Percentiles rank a stretch among this genome's conserved stretches.
Conservation (phyloP, 2,888 invertebrate genomes). For the Harpalus rubripes region DNA sequence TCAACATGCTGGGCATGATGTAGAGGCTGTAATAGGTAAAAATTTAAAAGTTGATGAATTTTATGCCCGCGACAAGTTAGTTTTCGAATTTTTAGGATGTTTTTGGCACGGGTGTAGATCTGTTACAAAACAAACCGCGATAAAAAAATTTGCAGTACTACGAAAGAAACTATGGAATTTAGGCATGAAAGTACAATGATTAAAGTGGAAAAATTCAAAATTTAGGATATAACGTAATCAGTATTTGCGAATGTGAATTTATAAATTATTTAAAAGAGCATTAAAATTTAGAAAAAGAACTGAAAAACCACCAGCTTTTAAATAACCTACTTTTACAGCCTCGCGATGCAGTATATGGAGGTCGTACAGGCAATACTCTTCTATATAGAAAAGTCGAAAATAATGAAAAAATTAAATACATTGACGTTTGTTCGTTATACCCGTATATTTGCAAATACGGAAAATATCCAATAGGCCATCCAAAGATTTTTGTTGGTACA, state of each 20-base stretch:
- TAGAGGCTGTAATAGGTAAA: slow-evolving; percentile 53
- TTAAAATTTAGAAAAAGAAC: not conserved
- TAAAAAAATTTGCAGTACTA: not conserved
- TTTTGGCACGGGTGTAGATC: no score
- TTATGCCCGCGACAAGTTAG: not conserved
- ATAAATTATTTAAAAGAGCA: not conserved
- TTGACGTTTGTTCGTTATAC: not conserved
- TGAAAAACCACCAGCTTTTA: not conserved
- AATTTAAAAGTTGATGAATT: slow-evolving; percentile 15
- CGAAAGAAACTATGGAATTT: slow-evolving; percentile 41
- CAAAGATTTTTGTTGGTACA: slow-evolving; percentile 41
- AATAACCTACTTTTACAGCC: not conserved
- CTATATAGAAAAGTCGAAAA: no score
- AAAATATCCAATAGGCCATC: slow-evolving; percentile 36
- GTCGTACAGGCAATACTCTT: no score
- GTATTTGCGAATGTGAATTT: slow-evolving; percentile 23
- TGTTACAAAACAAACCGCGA: no score
- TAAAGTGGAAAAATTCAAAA: slow-evolving; percentile 5
- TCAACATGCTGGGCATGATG: slow-evolving; percentile 47
- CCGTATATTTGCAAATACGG: not conserved
- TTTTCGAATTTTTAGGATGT: slow-evolving; percentile 41
- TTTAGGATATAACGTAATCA: slow-evolving; percentile 24
- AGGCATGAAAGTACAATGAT: not conserved
- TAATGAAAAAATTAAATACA: not conserved
- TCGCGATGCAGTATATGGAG: not conserved